phyloP scores from a whole-genome alignment of 2,113 vertebrate genomes.

The Mixornis gularis region DNA sequence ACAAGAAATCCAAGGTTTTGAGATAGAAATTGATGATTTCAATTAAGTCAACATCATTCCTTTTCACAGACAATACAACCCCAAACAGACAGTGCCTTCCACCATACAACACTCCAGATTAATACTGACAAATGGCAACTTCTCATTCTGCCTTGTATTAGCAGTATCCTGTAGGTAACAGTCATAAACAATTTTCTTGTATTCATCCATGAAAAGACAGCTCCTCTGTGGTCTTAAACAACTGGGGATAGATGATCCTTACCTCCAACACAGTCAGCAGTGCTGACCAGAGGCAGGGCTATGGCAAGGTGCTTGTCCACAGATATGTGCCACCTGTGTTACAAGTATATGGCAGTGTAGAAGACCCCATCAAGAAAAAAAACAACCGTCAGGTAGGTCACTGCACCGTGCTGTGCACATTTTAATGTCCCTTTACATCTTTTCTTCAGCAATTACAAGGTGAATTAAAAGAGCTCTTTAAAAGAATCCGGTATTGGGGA shows the following conservation, averaged over 20 bases:
- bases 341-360: neutral
- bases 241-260: neutral
- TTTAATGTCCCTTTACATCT: neutral
- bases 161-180: neutral
- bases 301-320: neutral
- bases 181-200: neutral
- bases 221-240: neutral
- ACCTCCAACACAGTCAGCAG: neutral
- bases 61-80: neutral
- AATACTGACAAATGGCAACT: neutral
- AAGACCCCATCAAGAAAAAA: neutral
- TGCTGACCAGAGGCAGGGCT: neutral
- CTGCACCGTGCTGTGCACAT: neutral
- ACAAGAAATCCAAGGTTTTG: neutral
- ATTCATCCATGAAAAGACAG: neutral
- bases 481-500: rapidly evolving
- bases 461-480: neutral
- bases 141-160: neutral
- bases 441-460: neutral
- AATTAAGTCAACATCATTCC: neutral
- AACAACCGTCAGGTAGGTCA: neutral
- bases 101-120: neutral
- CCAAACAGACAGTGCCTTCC: neutral
- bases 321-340: neutral
- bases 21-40: neutral